Conservation (phyloP, 2,113 vertebrate species). For the Cryptoleucopteryx plumbea region DNA sequence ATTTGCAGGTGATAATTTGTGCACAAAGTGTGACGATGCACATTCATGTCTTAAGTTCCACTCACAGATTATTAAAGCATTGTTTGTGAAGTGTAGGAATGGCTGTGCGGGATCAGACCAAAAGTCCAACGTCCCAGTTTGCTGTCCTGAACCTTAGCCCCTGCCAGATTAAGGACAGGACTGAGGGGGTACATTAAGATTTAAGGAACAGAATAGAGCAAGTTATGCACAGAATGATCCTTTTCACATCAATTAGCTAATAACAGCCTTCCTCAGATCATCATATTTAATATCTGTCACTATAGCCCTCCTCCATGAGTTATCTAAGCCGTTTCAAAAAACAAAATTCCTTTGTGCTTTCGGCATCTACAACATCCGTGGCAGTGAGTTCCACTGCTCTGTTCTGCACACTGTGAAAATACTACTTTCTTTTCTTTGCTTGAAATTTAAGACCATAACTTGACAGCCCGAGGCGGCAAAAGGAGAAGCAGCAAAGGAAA, state of each 20-base stretch:
- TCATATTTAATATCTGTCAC: not conserved
- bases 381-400: not conserved
- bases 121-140: not conserved
- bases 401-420: not conserved
- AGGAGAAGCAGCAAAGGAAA: not conserved
- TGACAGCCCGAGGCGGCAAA: not conserved
- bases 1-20: conserved; percentile 33
- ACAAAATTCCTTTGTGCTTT: not conserved
- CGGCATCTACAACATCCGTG: not conserved
- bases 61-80: not conserved
- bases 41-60: not conserved
- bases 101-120: not conserved
- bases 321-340: not conserved
- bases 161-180: not conserved
- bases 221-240: not conserved
- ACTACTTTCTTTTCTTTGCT: not conserved
- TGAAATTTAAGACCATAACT: not conserved
- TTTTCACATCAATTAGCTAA: not conserved
- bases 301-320: not conserved
- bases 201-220: not conserved
- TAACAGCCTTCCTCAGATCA: not conserved
- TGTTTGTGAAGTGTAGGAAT: not conserved
- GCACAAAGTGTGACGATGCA: not conserved
- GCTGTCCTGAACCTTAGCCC: not conserved
- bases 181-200: not conserved